Base-by-base conservation (phyloP, 1,140 invertebrate species). In the Ips typographus region DNA sequence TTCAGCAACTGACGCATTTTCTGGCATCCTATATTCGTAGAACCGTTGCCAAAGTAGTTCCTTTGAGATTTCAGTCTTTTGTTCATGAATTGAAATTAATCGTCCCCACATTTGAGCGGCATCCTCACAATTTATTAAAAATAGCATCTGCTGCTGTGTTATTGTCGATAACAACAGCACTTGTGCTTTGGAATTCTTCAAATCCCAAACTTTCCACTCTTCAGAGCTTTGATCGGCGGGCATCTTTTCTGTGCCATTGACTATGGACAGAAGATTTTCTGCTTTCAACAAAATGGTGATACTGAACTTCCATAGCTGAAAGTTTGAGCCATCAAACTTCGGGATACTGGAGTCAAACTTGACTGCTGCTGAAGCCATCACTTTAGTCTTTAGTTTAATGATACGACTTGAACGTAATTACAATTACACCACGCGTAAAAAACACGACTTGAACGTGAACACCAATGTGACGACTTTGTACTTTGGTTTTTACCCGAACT, bases 61-160 rank as follows among this genome's bases (percentile, higher is more conserved):
- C 43, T 57, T 65, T 2, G 52, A 65, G 6, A 65, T 38, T 57
- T 65, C 63, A 2, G 63, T 65, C 43, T 43, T 80, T 38, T 80
- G 76, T 51, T 81, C 80, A 55, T 80, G 80, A 1, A 81, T 70
- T 40, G 74, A 70, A 0, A 61, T 40, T 1, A 81, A 56, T 38
- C 77, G 77, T 6, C 58, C 60, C 80, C 80, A 83, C 78, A 81
- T 82, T 55, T 75, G 74, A 4, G 76, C 75, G 40, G 78, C 70
- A 56, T 59, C 72, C 36, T 63, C 49, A 62, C 77, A 80, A 40
- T 76, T 75, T 41, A 80, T 70, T 4, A 79, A 74, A 65, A 78
- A 77, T 44, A 73, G 41, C 71, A 78, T 76, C 36, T 73, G 74
- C 51, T 76, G 44, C 51, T 76, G 64, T 57, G 60, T 71, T n/a